Conservation (phyloP, 2,888 invertebrate species). For the Cryptus viduatorius region DNA sequence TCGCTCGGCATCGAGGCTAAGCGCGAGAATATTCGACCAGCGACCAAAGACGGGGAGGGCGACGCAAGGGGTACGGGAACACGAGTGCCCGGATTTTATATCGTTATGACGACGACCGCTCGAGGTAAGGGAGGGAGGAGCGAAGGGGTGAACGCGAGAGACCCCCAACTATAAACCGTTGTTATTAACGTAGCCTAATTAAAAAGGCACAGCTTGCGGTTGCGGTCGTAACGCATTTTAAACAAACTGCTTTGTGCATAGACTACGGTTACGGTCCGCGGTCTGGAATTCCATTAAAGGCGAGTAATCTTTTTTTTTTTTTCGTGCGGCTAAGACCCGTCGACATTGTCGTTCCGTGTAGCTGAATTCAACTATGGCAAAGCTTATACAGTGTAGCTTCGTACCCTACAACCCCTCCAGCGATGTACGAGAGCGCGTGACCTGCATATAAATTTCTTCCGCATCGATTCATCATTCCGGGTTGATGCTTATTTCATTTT, state of each 20-base stretch:
- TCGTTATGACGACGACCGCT: slow-evolving; percentile 27
- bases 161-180: slow-evolving; percentile 50
- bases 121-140: slow-evolving; percentile 9
- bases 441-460: slow-evolving; percentile 49
- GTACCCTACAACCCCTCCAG: slow-evolving; percentile 11
- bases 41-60: slow-evolving; percentile 16
- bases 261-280: slow-evolving; percentile 59
- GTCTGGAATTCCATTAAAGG: slow-evolving; percentile 68
- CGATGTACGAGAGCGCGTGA: slow-evolving; percentile 5
- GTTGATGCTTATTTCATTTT: background rate
- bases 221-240: slow-evolving; percentile 67
- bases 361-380: background rate
- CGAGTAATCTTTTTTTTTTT: slow-evolving; percentile 50
- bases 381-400: background rate
- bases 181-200: slow-evolving; percentile 70
- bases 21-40: slow-evolving; percentile 13
- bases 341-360: slow-evolving; percentile 23
- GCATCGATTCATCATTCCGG: slow-evolving; percentile 53
- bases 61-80: slow-evolving; percentile 14
- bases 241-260: slow-evolving; percentile 67
- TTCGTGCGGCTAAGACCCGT: slow-evolving; percentile 9
- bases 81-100: slow-evolving; percentile 39
- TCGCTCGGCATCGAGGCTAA: slow-evolving; percentile 17
- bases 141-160: slow-evolving; percentile 15
- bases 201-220: slow-evolving; percentile 71